A percentile compares a stretch with the other conserved stretches of the same genome.
These are phyloP conservation scores for Diaprepes abbreviatus DNA, from an alignment of 2,888 invertebrate genomes.

Conservation along the genomic window DNA sequence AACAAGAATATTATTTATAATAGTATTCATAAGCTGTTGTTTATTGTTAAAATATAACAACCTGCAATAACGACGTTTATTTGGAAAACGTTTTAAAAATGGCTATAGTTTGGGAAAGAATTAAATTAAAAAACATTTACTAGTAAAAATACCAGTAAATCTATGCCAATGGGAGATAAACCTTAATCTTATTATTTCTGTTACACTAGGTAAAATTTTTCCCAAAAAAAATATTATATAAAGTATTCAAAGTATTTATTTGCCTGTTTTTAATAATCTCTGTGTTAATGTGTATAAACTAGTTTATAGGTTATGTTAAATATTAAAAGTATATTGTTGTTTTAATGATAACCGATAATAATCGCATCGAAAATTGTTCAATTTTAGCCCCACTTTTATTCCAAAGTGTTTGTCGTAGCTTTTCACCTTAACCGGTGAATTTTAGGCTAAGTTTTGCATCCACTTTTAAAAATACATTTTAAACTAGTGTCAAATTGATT, in stretches of 20 bases:
- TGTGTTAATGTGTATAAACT: constrained; percentile 39
- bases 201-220: neutral
- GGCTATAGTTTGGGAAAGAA: no score
- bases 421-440: neutral
- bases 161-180: no score
- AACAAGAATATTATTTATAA: no score
- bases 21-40: no score
- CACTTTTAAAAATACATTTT: constrained; percentile 15
- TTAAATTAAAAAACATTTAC: no score
- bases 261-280: constrained; percentile 38
- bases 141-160: no score
- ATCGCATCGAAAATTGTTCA: constrained; percentile 37
- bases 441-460: constrained; percentile 15
- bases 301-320: constrained; percentile 35
- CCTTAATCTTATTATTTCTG: neutral
- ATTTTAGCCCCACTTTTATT: constrained; percentile 26
- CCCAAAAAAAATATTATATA: constrained; percentile 1
- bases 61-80: no score
- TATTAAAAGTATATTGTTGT: constrained; percentile 30
- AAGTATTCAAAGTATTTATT: constrained; percentile 51
- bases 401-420: constrained; percentile 21
- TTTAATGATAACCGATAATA: constrained; percentile 29
- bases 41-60: no score
- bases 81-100: no score
- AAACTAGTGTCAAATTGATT: constrained; percentile 18